Base-by-base conservation (phyloP, 2,797 vertebrate species). In the Hybognathus amarus region DNA sequence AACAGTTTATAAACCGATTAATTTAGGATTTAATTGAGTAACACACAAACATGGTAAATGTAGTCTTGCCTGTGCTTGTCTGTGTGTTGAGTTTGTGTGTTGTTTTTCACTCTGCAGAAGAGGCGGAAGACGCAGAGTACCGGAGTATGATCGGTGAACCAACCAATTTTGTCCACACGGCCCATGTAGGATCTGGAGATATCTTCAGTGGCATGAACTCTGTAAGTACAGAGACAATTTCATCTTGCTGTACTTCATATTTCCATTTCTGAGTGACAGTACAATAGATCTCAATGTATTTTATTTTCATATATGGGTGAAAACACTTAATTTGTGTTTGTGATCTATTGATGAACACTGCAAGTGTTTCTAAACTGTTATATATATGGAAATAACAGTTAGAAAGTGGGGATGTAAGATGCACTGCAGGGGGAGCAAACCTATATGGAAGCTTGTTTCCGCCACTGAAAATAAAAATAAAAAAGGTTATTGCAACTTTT, bases 201-300 rank as follows among this genome's bases (percentile, higher is more conserved):
- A 89, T 97, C 0, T 97, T 96, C 92, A 97, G 95, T 68, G 95
- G 96, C 74, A 95, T 96, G 94, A 96, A 96, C 89, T 97, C 96
- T 13, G 96, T 97, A 92, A 94, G 96, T 91, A 22, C 18, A 67
- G 13, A 8, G 40, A 61, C 3, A 61, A 77, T 7, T 1, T 8
- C 24, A 30, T 27, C 5, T 61, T 5, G 42, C 30, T 36, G 3
- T 66, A 9, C 5, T 66, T 66, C 61, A 63, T 13, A 63, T 30
- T 17, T 24, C n/a, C 12, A 13, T 24, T 24, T 59, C 56, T 59
- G 20, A 56, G 4, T 5, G 56, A 63, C 5, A 17, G 13, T 63
- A 30, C 24, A 61, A 0, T 61, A 61, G 24, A 63, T 63, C 24
- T 15, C 59, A 13, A 11, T 13, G 11, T 59, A 13, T 11, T n/a